Evolutionary conservation across 2,888 invertebrate species (phyloP).

Genomic region (Trachelus stipa): DNA sequence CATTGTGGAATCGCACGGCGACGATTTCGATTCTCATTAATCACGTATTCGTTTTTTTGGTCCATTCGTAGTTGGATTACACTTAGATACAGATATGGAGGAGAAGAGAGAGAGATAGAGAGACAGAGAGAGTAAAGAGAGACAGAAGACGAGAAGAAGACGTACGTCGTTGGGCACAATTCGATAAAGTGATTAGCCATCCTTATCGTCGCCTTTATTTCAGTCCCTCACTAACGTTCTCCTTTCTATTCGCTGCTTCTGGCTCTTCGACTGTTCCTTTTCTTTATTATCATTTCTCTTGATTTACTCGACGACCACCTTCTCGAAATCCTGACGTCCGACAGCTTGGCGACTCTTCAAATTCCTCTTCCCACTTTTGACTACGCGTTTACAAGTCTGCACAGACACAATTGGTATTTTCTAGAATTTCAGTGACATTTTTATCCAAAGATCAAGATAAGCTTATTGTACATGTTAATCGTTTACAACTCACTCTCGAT

Average conservation of each 20-base stretch:
- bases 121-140: neutral
- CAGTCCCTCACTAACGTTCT: neutral
- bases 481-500: conserved; percentile 57
- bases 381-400: conserved; percentile 52
- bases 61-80: neutral
- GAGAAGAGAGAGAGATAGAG: neutral
- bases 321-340: neutral
- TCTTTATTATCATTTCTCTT: neutral
- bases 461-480: no score
- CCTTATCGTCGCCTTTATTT: neutral
- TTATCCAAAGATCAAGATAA: neutral
- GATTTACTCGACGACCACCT: neutral
- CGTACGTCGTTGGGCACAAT: neutral
- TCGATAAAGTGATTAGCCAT: neutral
- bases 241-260: neutral
- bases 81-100: neutral
- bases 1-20: neutral
- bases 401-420: conserved; percentile 15
- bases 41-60: neutral
- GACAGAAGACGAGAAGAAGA: neutral
- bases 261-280: neutral
- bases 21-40: neutral
- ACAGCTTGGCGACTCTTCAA: neutral
- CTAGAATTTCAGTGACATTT: neutral
- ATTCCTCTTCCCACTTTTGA: conserved; percentile 8